Percentiles rank a stretch among this genome's conserved stretches.
phyloP scores from a whole-genome alignment of 1,140 invertebrate genomes.

The Tetramorium parvispinum region DNA sequence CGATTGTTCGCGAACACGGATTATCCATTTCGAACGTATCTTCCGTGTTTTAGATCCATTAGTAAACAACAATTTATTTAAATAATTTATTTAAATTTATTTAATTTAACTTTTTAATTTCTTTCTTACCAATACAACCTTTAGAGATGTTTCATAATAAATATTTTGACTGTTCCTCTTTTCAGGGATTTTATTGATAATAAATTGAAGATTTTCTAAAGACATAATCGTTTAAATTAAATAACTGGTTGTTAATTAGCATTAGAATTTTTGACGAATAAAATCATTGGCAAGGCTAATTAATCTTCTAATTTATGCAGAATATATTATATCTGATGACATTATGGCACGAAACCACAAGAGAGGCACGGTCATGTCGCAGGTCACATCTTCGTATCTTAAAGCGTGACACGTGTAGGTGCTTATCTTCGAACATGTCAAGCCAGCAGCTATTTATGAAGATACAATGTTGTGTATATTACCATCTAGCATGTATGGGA shows the following conservation, averaged over 20 bases:
- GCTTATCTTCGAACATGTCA: slow-evolving; percentile 42
- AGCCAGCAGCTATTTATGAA: slow-evolving; percentile 30
- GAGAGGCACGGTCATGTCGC: not conserved
- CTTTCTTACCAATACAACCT: no score
- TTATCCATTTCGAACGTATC: not conserved
- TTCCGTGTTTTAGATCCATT: not conserved
- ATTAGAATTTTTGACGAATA: not conserved
- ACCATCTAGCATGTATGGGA: not conserved
- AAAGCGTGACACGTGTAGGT: not conserved
- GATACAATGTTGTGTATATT: slow-evolving; percentile 8
- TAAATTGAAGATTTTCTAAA: not conserved
- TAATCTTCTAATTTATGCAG: not conserved
- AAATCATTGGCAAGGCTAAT: not conserved
- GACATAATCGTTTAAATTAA: not conserved
- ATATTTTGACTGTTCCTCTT: not conserved
- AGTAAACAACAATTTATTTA: not conserved
- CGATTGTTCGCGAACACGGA: not conserved
- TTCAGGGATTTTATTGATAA: not conserved
- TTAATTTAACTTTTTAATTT: not conserved
- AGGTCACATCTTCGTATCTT: not conserved
- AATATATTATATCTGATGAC: not conserved
- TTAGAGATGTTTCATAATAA: no score
- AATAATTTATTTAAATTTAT: not conserved
- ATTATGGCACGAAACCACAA: not conserved
- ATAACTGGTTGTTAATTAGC: not conserved